These are phyloP conservation scores for Microtus montanus DNA, from an alignment of 2,113 vertebrate genomes.

Conservation along the genomic window DNA sequence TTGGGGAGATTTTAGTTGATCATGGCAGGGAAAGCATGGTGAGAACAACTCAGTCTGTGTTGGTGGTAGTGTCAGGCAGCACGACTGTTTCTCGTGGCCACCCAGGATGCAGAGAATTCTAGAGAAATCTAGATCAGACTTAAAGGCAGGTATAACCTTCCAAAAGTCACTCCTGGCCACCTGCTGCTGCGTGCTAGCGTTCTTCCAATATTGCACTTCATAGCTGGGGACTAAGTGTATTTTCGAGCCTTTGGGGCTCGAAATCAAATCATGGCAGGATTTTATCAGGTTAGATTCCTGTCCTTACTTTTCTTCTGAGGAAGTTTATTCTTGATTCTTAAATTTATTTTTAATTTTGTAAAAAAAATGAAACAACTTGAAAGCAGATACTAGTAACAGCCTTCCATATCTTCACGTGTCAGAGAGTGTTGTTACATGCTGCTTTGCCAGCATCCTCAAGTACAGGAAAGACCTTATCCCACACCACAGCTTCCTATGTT, in stretches of 20 bases:
- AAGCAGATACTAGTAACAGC: neutral
- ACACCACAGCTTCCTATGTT: neutral
- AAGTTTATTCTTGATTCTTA: constrained; percentile 17
- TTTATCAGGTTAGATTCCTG: neutral
- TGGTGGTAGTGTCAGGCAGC: too few species aligned
- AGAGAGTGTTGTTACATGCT: neutral
- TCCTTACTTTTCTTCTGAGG: neutral
- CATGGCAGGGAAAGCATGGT: too few species aligned
- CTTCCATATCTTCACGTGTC: neutral
- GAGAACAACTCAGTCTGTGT: too few species aligned
- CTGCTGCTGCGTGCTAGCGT: too few species aligned
- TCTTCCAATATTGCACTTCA: neutral
- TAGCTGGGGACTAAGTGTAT: neutral
- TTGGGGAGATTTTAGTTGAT: too few species aligned
- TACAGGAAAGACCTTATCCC: neutral
- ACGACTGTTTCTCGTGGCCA: too few species aligned
- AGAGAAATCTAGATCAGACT: too few species aligned
- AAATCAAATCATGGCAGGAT: neutral
- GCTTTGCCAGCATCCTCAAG: neutral
- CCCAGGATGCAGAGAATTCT: too few species aligned
- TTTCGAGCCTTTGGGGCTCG: neutral
- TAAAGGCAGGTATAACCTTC: too few species aligned
- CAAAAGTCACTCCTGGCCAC: too few species aligned
- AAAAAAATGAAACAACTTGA: constrained; percentile 36
- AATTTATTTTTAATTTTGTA: constrained; percentile 11